phyloP scores from a whole-genome alignment of 92 coral and sea anemone genomes.

The Palythoa grandiflora region DNA sequence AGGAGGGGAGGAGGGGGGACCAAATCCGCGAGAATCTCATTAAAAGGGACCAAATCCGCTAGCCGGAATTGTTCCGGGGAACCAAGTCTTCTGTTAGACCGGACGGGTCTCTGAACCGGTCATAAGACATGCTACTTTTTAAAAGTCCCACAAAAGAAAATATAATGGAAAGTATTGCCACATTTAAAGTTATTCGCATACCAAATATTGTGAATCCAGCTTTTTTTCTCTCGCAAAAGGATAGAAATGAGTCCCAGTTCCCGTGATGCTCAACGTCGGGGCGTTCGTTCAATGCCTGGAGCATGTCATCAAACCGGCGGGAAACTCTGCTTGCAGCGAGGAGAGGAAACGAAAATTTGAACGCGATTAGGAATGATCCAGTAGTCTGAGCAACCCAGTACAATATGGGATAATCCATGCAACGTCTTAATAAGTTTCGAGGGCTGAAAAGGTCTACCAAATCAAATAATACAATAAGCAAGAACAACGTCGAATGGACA shows the following conservation, averaged over 20 bases:
- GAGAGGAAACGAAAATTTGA: slow-evolving; percentile 73
- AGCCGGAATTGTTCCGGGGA: no score
- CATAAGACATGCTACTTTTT: not conserved
- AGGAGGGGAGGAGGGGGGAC: no score
- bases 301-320: slow-evolving; percentile 61
- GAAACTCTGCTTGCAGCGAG: slow-evolving; percentile 72
- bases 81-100: no score
- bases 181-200: slow-evolving; percentile 51
- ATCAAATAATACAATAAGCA: slow-evolving; percentile 44
- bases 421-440: no score
- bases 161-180: slow-evolving; percentile 65
- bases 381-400: slow-evolving; percentile 42
- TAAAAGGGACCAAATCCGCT: no score
- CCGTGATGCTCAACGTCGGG: slow-evolving; percentile 46
- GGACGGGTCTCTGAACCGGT: no score
- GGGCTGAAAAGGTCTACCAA: slow-evolving; percentile 20
- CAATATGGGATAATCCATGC: not conserved
- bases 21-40: no score
- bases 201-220: slow-evolving; percentile 66
- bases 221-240: slow-evolving; percentile 60
- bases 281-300: slow-evolving; percentile 45
- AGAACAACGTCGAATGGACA: slow-evolving; percentile 56
- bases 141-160: slow-evolving; percentile 63
- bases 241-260: slow-evolving; percentile 62
- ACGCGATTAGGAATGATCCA: slow-evolving; percentile 65